phyloP scores from a whole-genome alignment of 1,140 invertebrate species.

The Papilio dardanus region DNA sequence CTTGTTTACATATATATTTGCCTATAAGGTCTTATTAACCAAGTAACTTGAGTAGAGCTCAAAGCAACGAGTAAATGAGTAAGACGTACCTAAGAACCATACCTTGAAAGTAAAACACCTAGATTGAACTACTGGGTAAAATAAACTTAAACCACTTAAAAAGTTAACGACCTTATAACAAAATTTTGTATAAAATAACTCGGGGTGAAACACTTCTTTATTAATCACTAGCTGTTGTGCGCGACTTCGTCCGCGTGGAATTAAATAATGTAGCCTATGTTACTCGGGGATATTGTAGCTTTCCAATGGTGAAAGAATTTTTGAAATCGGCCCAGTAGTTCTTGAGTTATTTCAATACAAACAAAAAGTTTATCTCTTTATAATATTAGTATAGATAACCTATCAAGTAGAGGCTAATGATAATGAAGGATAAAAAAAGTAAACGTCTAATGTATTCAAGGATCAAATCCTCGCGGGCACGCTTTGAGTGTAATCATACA shows the following conservation, averaged over 20 bases:
- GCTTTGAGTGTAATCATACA: not conserved
- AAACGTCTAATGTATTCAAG: not conserved
- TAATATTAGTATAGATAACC: too few species aligned
- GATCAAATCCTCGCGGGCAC: not conserved
- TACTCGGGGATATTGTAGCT: too few species aligned
- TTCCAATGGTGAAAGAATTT: too few species aligned
- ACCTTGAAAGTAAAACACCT: not conserved
- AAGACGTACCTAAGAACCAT: not conserved
- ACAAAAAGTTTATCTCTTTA: too few species aligned
- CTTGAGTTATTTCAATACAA: too few species aligned
- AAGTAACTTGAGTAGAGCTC: not conserved
- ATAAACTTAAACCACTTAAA: not conserved
- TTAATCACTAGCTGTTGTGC: not conserved
- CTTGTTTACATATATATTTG: not conserved
- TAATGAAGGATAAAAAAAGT: not conserved
- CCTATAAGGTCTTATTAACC: not conserved
- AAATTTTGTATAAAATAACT: not conserved
- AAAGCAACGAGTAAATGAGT: not conserved
- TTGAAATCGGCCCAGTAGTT: too few species aligned
- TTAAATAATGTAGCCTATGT: too few species aligned
- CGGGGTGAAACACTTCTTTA: not conserved
- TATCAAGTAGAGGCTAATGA: not conserved
- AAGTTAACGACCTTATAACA: not conserved
- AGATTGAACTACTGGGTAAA: not conserved
- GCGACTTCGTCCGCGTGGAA: too few species aligned